These are phyloP conservation scores for Atta texana DNA, from an alignment of 1,140 invertebrate genomes.

Conservation along the genomic window DNA sequence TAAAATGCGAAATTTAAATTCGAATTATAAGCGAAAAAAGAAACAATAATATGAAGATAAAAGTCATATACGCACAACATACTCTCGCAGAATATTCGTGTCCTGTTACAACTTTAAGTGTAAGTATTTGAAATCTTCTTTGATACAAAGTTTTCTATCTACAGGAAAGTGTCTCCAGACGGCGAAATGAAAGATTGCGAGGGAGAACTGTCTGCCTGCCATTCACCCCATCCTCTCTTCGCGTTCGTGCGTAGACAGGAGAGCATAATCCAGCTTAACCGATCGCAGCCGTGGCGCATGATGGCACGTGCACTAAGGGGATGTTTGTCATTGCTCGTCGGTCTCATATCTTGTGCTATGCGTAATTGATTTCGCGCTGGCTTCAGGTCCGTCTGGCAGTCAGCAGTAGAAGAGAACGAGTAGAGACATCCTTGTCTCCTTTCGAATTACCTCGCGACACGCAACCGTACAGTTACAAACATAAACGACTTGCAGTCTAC, in stretches of 20 bases:
- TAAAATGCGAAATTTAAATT: constrained; percentile 4
- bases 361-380: constrained; percentile 72
- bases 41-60: not conserved
- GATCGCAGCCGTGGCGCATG: constrained; percentile 60
- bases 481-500: constrained; percentile 24
- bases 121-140: constrained; percentile 24
- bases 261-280: constrained; percentile 69
- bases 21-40: not conserved
- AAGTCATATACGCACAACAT: not conserved
- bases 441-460: constrained; percentile 60
- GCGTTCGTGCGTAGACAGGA: constrained; percentile 45
- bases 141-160: constrained; percentile 39
- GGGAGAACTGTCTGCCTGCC: constrained; percentile 48
- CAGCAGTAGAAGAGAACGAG: constrained; percentile 40
- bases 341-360: constrained; percentile 63
- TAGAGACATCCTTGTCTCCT: constrained; percentile 56
- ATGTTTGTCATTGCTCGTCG: constrained; percentile 69
- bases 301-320: constrained; percentile 66
- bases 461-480: not conserved
- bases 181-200: constrained; percentile 62
- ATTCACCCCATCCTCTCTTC: constrained; percentile 23
- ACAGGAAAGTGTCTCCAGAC: constrained; percentile 51
- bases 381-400: constrained; percentile 59
- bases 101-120: constrained; percentile 42
- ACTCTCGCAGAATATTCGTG: constrained; percentile 13